Evolutionary conservation across 2,888 invertebrate genomes (phyloP).

Genomic region (Spodoptera exigua): DNA sequence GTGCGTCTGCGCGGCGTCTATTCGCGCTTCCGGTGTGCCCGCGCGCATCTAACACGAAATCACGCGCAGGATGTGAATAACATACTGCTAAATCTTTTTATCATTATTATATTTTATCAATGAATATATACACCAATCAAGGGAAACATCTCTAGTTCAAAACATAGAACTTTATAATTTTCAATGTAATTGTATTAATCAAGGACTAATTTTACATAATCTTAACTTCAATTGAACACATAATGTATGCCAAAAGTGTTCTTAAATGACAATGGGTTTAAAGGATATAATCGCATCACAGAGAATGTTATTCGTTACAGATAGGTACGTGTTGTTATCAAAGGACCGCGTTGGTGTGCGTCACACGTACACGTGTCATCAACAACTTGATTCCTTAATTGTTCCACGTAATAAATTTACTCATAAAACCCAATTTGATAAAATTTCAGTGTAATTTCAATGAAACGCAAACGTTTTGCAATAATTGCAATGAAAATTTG

Average conservation of each 20-base stretch:
- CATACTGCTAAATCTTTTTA: constrained; percentile 57
- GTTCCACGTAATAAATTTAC: constrained; percentile 73
- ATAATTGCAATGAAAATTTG: neutral
- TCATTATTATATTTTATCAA: constrained; percentile 49
- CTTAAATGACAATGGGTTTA: constrained; percentile 29
- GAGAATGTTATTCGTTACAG: constrained; percentile 33
- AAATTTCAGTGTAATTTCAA: constrained; percentile 43
- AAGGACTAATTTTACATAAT: neutral
- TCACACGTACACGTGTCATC: constrained; percentile 63
- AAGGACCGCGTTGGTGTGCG: constrained; percentile 44
- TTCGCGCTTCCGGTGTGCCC: constrained; percentile 84
- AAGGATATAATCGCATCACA: constrained; percentile 18
- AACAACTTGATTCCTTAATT: constrained; percentile 70
- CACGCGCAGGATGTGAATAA: constrained; percentile 63
- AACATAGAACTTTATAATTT: too few relatives aligned
- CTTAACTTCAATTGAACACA: constrained; percentile 1
- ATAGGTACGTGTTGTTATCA: constrained; percentile 54
- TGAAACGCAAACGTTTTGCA: constrained; percentile 24
- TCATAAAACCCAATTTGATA: constrained; percentile 73
- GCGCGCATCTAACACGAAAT: constrained; percentile 73
- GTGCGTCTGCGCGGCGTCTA: constrained; percentile 87
- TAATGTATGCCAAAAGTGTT: constrained; percentile 16
- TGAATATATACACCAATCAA: constrained; percentile 21
- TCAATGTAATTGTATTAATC: too few relatives aligned
- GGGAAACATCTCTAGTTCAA: constrained; percentile 5